Base-by-base conservation (phyloP, 1,140 invertebrate species). In the Drosophila pallidifrons region DNA sequence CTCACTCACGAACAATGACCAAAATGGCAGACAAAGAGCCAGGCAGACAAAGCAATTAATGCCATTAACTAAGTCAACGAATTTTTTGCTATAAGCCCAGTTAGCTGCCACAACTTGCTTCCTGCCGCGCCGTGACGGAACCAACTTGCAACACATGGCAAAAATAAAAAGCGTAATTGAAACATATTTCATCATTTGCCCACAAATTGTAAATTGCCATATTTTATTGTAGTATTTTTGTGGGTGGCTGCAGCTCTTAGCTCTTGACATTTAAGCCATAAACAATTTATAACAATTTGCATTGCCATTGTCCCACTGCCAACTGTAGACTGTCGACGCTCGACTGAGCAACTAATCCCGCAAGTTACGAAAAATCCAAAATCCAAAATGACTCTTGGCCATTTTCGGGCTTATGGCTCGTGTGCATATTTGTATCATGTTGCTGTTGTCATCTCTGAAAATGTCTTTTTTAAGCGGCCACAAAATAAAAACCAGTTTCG, bases 241-340 rank as follows among this genome's bases (percentile, higher is more conserved):
- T 85, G 82, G 82, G 82, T 77, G 82, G 67, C 64, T 46, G 11
- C 57, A 52, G 55, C 67, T 25, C 60, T 75, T 79, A 65, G 58
- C 68, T 77, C 58, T 80, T 83, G 81, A 81, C 81, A 85, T 85
- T 85, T 77, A 46, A 71, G 64, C 60, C 58, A 81, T 85, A 80
- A 73, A 82, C 75, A 76, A 82, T 82, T 85, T 81, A 83, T 85
- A 86, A 75, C 60, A 79, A 67, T 86, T 85, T 79, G 54, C 68
- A 51, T 69, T 82, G 68, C 68, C 52, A 75, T 85, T 85, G 70
- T 79, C 20, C 20, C 20, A 25, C 20, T 25, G 45, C 11, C 20
- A 38, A 41, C 38, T 11, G 38, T 41, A 3, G 6, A 32, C 32
- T 32, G 46, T n/a, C 8, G 49, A 41, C 38, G 3, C 7, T 41